Evolutionary conservation across 2,113 vertebrate species (phyloP).

Genomic region (Callopanchax toddi): DNA sequence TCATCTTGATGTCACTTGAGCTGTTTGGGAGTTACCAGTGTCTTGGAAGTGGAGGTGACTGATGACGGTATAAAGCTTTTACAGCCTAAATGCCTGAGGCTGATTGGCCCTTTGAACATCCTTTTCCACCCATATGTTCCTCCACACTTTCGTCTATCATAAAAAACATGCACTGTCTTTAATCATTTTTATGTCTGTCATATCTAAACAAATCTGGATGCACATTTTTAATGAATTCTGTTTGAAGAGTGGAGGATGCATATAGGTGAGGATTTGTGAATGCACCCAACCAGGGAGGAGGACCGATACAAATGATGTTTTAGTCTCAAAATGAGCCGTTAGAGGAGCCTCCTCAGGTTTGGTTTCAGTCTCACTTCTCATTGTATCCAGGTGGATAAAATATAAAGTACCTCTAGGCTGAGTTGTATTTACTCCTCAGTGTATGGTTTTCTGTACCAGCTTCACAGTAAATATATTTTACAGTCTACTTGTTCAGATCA

Average conservation of each 20-base stretch:
- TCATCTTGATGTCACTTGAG: neutral
- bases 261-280: neutral
- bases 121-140: neutral
- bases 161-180: neutral
- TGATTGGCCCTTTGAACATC: constrained; percentile 24
- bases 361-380: too few species aligned
- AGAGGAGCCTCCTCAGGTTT: too few species aligned
- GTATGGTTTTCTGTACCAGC: too few species aligned
- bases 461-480: too few species aligned
- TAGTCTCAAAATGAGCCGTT: neutral
- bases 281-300: neutral
- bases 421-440: too few species aligned
- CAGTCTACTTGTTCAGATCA: too few species aligned
- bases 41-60: neutral
- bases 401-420: too few species aligned
- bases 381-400: too few species aligned
- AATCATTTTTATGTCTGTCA: neutral
- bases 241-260: neutral
- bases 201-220: neutral
- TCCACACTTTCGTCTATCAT: neutral
- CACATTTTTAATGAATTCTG: neutral
- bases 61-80: neutral
- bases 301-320: neutral
- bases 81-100: constrained; percentile 2
- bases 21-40: neutral